Percentiles rank a stretch among this genome's conserved stretches.
These are phyloP conservation scores for Thymelicus lineola DNA, from an alignment of 2,888 invertebrate species.

Conservation along the genomic window DNA sequence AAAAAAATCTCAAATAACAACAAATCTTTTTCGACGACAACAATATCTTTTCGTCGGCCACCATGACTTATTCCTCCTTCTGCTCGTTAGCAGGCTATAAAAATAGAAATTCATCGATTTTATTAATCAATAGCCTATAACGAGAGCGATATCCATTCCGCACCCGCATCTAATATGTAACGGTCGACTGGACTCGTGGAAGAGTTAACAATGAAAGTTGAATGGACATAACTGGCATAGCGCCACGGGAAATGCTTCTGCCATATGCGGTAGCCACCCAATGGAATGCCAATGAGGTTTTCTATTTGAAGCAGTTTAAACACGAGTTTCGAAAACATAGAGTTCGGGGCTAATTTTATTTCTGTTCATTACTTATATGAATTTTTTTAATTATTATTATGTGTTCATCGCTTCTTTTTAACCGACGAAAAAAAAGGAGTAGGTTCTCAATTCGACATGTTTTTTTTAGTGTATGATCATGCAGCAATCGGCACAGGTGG, in stretches of 20 bases:
- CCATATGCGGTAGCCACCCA: slow-evolving; percentile 15
- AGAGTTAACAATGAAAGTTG: slow-evolving; percentile 23
- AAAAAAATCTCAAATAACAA: too few species aligned
- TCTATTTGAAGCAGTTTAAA: slow-evolving; percentile 23
- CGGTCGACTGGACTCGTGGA: slow-evolving; percentile 2
- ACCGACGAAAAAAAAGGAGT: too few species aligned
- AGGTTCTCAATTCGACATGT: too few species aligned
- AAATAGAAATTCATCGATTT: neutral
- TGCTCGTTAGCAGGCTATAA: neutral
- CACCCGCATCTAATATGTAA: slow-evolving; percentile 12
- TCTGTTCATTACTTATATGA: neutral
- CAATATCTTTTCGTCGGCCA: too few species aligned
- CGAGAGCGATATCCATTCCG: neutral
- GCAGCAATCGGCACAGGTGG: too few species aligned
- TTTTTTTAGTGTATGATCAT: too few species aligned
- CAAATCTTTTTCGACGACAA: too few species aligned
- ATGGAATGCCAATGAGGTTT: slow-evolving; percentile 29
- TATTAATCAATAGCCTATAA: neutral
- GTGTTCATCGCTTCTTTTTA: too few species aligned
- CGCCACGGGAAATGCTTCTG: slow-evolving; percentile 36
- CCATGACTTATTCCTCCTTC: too few species aligned
- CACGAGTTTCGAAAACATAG: neutral
- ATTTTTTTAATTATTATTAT: too few species aligned
- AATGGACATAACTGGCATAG: slow-evolving; percentile 27
- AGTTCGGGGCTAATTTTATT: neutral